Base-by-base conservation (phyloP, 2,888 invertebrate species). In the Lithophane semibrunnea region DNA sequence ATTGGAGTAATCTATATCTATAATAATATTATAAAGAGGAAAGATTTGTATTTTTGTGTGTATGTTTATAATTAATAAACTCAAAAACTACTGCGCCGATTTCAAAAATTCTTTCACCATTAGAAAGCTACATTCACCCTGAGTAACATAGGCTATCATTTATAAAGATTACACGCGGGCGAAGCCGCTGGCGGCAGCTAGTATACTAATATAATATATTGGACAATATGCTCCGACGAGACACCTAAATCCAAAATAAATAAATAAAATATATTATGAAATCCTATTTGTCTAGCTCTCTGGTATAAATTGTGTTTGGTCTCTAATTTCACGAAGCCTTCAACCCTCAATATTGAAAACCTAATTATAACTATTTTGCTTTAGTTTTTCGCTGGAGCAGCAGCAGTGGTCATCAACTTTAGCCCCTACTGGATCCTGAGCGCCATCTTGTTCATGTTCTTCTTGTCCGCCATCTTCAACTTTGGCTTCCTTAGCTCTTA, bases 401-500 rank as follows among this genome's bases (percentile, higher is more conserved):
- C 93, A 5, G 95, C 92, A 0, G 63, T 96, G 8, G 78, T 88
- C 54, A 88, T 95, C 44, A 95, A 94, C 83, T 63, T 87, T 24
- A 92, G 90, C 75, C 88, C 90, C 64, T 89, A 86, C 52, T 95
- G 94, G 94, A 71, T 90, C 47, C 71, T 95, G 37, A 94, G 92
- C 21, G 92, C 92, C 0, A 44, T 92, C 21, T 85, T 94, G 2
- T 91, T 95, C 85, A 88, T 95, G 75, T 60, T 91, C 1, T 94
- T 92, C 85, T 78, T 94, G 58, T 81, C 92, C 0, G 94, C 92
- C 0, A 78, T 93, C n/a, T 91, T 96, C 71, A 96, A 95, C 89
- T 95, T 95, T 64, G 96, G 95, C 0, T 89, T 94, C 60, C 90
- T 96, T 0, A 92, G 93, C 21, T 92, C 95, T 0, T 95, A 93